These are phyloP conservation scores for Carcinoscorpius rotundicauda DNA, from an alignment of 1,140 invertebrate genomes.

Conservation along the genomic window DNA sequence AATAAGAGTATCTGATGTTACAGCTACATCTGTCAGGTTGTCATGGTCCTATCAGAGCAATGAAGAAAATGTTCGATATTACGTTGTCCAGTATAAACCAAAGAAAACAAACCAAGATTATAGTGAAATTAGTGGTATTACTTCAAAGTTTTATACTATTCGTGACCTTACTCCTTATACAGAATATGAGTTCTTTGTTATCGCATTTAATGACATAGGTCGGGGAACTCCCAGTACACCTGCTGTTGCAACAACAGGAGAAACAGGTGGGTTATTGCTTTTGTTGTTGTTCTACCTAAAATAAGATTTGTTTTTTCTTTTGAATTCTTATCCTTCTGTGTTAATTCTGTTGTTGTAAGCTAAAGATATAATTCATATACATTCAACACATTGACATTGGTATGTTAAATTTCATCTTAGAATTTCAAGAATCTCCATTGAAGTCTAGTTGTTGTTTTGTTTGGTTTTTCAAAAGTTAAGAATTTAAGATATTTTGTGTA, in stretches of 20 bases:
- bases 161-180: conserved; percentile 81
- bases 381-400: too few relatives aligned
- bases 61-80: conserved; percentile 68
- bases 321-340: too few relatives aligned
- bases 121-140: conserved; percentile 75
- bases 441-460: too few relatives aligned
- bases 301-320: too few relatives aligned
- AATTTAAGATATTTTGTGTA: too few relatives aligned
- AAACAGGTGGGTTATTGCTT: conserved; percentile 68
- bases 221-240: conserved; percentile 71
- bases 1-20: conserved; percentile 82
- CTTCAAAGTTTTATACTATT: conserved; percentile 83
- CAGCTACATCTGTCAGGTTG: conserved; percentile 76
- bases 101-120: conserved; percentile 47
- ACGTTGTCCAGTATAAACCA: conserved; percentile 90
- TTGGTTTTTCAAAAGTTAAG: too few relatives aligned
- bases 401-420: too few relatives aligned
- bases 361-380: too few relatives aligned
- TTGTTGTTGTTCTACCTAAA: background rate
- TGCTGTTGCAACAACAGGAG: conserved; percentile 74
- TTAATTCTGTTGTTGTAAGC: too few relatives aligned
- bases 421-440: too few relatives aligned
- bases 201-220: conserved; percentile 86
- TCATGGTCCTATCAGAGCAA: conserved; percentile 76
- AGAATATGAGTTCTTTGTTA: conserved; percentile 92